Conservation (phyloP, 2,113 vertebrate species). For the Paedocypris sp. region DNA sequence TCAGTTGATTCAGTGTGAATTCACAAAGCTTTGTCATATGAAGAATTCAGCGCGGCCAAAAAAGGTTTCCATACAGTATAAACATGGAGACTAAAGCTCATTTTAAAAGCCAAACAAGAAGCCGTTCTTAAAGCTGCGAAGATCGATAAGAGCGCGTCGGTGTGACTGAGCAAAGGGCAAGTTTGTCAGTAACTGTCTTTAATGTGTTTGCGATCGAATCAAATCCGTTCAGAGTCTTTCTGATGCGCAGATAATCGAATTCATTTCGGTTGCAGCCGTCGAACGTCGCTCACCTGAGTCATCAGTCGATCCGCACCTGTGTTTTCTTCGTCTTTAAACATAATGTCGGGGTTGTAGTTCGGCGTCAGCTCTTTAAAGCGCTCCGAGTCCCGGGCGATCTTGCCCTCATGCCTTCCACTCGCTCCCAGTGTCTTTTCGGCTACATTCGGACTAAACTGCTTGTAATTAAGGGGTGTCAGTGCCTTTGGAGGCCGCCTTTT, state of each 20-base stretch:
- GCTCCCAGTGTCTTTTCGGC: conserved; percentile 94
- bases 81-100: no score
- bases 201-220: conserved; percentile 30
- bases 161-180: conserved; percentile 31
- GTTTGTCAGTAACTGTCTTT: conserved; percentile 4
- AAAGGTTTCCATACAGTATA: no score
- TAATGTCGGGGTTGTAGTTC: conserved; percentile 97
- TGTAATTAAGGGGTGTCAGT: conserved; percentile 85
- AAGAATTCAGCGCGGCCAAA: no score
- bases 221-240: conserved; percentile 25
- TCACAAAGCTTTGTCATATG: no score
- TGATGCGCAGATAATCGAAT: conserved; percentile 28
- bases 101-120: conserved; percentile 5
- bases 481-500: conserved; percentile 83
- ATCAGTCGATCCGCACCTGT: conserved; percentile 92
- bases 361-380: conserved; percentile 92
- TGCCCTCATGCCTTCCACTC: conserved; percentile 90
- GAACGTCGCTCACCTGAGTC: conserved; percentile 77
- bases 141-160: conserved; percentile 23
- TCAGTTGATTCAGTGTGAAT: no score
- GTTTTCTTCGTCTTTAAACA: conserved; percentile 98
- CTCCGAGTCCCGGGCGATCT: conserved; percentile 84
- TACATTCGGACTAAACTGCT: conserved; percentile 87
- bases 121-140: conserved; percentile 19
- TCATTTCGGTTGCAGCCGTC: background rate